A percentile compares a stretch with the other conserved stretches of the same genome.
Conservation (phyloP, 2,888 invertebrate genomes). For the Acleris emargana region DNA sequence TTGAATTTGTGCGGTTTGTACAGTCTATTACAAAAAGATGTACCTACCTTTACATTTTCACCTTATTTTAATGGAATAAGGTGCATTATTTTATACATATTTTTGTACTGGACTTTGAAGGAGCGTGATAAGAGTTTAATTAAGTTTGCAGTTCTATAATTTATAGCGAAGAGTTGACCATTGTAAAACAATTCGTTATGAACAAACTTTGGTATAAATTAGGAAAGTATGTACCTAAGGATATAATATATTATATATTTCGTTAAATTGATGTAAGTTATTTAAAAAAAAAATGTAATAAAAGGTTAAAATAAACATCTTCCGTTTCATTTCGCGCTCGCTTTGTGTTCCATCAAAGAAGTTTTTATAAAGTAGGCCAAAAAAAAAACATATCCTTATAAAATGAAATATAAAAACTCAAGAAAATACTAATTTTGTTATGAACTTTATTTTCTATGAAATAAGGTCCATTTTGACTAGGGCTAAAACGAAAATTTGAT, state of each 20-base stretch:
- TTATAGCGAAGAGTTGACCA: constrained; percentile 43
- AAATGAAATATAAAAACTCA: no score
- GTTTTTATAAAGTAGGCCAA: no score
- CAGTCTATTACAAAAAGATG: no score
- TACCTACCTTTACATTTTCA: no score
- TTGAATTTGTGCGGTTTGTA: neutral
- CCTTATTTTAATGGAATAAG: no score
- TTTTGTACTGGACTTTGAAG: constrained; percentile 1
- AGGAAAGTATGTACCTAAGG: constrained; percentile 42
- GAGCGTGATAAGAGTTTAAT: constrained; percentile 12
- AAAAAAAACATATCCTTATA: no score
- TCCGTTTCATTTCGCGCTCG: neutral
- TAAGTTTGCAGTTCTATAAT: constrained; percentile 38
- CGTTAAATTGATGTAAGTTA: constrained; percentile 56
- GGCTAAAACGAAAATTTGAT: no score
- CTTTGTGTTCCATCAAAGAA: no score
- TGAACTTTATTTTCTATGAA: no score
- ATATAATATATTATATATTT: constrained; percentile 35
- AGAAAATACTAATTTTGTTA: no score
- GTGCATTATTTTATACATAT: no score
- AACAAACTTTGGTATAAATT: constrained; percentile 65
- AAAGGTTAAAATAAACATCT: constrained; percentile 52
- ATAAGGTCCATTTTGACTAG: no score
- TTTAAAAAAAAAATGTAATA: constrained; percentile 70
- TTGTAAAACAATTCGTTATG: constrained; percentile 55